Evolutionary conservation across 2,797 vertebrate species (phyloP), one percentile per base, ranked within the genome.

Genomic region (Momotus momota): DNA sequence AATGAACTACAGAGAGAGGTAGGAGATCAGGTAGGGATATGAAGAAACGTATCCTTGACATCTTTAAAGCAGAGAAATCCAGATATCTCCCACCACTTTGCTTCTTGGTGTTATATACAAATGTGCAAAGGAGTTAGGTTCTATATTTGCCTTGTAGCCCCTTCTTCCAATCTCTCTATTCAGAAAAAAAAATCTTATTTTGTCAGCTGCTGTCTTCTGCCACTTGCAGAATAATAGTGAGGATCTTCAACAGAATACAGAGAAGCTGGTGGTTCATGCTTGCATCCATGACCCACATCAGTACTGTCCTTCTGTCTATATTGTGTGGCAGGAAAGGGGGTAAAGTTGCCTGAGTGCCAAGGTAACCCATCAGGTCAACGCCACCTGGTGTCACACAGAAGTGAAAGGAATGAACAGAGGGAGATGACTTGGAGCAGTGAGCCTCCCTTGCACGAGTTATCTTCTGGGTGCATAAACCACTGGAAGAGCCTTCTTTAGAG

Each of bases 341-440:
- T 4, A 17, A 49, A 81, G 29, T 3, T 15, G 25, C 41, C 46
- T 54, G 27, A 67, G 52, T 12, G 18, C 35, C 66, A 54, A 65
- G 18, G 10, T 41, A 29, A 73, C 22, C 19, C 22, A 12, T 5
- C 40, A 74, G 17, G 26, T 18, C 0, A 1, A 5, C 18, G 23
- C 13, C 49, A 83, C 31, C n/a, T 10, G 13, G 5, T 46, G 46
- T 51, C 38, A 74, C 51, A 27, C 3, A 65, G 83, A 13, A 1
- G 1, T 21, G 45, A 33, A 64, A 84, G 54, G 54, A 72, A 35
- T 15, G 12, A 60, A 58, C 0, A 0, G 3, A 26, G 18, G 17
- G 12, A 69, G 49, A 23, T 57, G 41, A 45, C 22, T 29, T 58
- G 29, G 41, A 58, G 43, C 38, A 72, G 6, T 7, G 18, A 79